These are phyloP conservation scores for Meteorus colon DNA, from an alignment of 2,888 invertebrate genomes.

Conservation along the genomic window DNA sequence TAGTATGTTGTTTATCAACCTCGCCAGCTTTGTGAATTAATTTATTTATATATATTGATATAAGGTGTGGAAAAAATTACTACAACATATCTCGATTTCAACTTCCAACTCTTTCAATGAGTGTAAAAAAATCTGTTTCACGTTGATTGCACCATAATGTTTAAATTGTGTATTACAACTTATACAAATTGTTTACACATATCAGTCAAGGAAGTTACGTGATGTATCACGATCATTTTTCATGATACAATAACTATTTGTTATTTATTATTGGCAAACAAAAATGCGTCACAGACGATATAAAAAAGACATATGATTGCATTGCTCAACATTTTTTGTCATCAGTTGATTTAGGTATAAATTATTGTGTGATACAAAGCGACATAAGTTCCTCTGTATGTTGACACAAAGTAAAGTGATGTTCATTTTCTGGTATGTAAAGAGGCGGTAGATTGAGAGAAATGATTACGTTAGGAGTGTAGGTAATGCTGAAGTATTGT, in stretches of 20 bases:
- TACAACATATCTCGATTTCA: no score
- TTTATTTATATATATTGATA: no score
- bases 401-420: background rate
- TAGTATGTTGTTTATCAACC: no score
- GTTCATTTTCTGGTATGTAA: background rate
- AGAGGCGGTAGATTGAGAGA: background rate
- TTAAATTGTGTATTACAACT: no score
- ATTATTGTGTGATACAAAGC: background rate
- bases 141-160: no score
- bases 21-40: no score
- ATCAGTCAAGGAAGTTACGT: no score
- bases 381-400: background rate
- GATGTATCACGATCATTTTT: background rate
- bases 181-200: no score
- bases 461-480: background rate
- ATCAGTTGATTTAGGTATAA: background rate
- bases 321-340: background rate
- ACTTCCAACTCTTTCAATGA: no score
- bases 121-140: no score
- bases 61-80: no score
- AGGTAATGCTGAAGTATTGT: conserved; percentile 26
- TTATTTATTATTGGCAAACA: background rate
- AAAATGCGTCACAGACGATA: conserved; percentile 15
- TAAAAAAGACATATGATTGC: background rate
- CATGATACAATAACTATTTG: background rate